phyloP scores from a whole-genome alignment of 2,888 invertebrate genomes.

The Barypeithes pellucidus region DNA sequence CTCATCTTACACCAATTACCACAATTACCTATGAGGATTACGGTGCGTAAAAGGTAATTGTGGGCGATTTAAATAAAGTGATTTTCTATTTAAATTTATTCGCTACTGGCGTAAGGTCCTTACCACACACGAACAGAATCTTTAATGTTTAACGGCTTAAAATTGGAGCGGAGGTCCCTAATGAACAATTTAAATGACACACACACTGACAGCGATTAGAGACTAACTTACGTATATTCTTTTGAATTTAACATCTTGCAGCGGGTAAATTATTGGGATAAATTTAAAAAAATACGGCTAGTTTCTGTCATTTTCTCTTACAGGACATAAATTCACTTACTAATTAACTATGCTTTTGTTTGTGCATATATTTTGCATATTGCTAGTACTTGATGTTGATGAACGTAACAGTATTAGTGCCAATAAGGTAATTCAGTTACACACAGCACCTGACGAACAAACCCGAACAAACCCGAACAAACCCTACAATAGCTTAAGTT shows the following conservation, averaged over 20 bases:
- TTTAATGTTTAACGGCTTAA: slow-evolving; percentile 39
- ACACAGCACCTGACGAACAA: too few relatives aligned
- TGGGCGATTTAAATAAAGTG: slow-evolving; percentile 52
- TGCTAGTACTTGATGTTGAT: too few relatives aligned
- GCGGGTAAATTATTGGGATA: neutral
- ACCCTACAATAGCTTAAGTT: too few relatives aligned
- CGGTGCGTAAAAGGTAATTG: slow-evolving; percentile 51
- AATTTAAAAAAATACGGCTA: too few relatives aligned
- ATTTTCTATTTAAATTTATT: slow-evolving; percentile 51
- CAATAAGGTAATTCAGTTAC: neutral
- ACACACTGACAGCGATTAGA: neutral
- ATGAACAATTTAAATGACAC: neutral
- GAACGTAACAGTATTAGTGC: too few relatives aligned
- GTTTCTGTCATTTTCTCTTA: too few relatives aligned
- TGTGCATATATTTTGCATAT: too few relatives aligned
- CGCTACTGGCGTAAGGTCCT: slow-evolving; percentile 34
- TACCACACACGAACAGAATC: slow-evolving; percentile 48
- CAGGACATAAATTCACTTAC: too few relatives aligned
- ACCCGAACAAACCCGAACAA: too few relatives aligned
- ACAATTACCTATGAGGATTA: slow-evolving; percentile 47
- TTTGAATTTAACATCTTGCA: neutral
- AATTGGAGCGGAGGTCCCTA: neutral
- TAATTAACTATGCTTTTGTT: too few relatives aligned
- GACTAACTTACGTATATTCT: neutral
- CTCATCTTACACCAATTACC: slow-evolving; percentile 32